Percentiles rank a stretch among this genome's conserved stretches.
Evolutionary conservation across 2,113 vertebrate species (phyloP).

Genomic region (rat (Rattus norvegicus)): DNA sequence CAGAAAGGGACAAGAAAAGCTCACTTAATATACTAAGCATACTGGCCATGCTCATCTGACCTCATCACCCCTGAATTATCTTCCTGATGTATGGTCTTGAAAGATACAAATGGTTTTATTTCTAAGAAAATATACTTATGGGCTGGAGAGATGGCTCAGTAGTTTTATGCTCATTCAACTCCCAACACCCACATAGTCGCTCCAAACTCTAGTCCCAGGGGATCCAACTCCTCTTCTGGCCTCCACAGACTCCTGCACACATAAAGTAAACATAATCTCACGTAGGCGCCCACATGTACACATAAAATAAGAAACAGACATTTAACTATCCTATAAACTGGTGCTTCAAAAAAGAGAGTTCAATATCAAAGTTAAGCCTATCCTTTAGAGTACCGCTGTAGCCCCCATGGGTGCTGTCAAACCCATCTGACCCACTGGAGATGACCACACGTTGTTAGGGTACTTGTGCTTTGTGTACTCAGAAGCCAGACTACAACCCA

Average conservation of each 20-base stretch:
- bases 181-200: not conserved
- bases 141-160: not conserved
- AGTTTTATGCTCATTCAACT: not conserved
- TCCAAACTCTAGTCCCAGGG: not conserved
- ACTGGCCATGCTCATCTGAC: not conserved
- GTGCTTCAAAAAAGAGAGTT: not conserved
- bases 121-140: not conserved
- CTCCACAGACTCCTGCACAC: not conserved
- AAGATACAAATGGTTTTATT: not conserved
- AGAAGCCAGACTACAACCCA: no score
- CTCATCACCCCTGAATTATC: not conserved
- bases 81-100: not conserved
- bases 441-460: not conserved
- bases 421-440: no score
- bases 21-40: not conserved
- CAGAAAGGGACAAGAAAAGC: not conserved
- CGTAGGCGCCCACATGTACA: no score
- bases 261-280: not conserved
- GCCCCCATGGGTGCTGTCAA: not conserved
- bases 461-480: no score
- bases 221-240: not conserved
- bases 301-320: not conserved
- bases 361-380: not conserved
- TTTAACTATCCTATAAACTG: constrained; percentile 12
- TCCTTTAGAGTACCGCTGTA: not conserved